A percentile compares a stretch with the other conserved stretches of the same genome.
Conservation (phyloP, 2,113 vertebrate species). For the Pteropus alecto region DNA sequence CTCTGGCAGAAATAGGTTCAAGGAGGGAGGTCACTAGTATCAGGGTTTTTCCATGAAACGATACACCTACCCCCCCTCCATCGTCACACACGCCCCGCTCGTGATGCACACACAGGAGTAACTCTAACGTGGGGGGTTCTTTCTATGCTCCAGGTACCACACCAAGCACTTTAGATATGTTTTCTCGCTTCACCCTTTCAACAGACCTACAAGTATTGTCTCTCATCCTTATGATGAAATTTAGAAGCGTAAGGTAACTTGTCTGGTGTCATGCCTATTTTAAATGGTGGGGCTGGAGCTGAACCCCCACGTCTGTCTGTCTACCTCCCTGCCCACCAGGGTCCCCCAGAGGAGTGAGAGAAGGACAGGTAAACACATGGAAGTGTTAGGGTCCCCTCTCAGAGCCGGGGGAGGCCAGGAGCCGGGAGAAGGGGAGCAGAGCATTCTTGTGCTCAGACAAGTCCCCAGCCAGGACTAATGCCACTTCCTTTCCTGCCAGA, state of each 20-base stretch:
- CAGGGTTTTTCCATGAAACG: accelerated
- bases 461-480: background rate
- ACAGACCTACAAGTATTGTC: background rate
- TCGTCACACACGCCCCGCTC: accelerated
- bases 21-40: no score
- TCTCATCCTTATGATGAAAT: background rate
- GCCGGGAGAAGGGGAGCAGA: background rate
- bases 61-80: no score
- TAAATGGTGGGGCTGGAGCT: background rate
- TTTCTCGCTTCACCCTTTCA: background rate
- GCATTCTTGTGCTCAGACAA: background rate
- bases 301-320: background rate
- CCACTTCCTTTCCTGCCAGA: background rate
- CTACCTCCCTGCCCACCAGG: background rate
- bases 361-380: background rate
- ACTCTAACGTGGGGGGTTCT: background rate
- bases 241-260: background rate
- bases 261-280: background rate
- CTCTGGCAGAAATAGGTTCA: no score
- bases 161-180: background rate
- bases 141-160: background rate
- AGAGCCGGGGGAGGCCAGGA: background rate
- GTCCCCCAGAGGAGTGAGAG: background rate
- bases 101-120: background rate
- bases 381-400: no score